These are phyloP conservation scores for Stenchaetothrips biformis DNA, from an alignment of 2,888 invertebrate species.

Conservation along the genomic window DNA sequence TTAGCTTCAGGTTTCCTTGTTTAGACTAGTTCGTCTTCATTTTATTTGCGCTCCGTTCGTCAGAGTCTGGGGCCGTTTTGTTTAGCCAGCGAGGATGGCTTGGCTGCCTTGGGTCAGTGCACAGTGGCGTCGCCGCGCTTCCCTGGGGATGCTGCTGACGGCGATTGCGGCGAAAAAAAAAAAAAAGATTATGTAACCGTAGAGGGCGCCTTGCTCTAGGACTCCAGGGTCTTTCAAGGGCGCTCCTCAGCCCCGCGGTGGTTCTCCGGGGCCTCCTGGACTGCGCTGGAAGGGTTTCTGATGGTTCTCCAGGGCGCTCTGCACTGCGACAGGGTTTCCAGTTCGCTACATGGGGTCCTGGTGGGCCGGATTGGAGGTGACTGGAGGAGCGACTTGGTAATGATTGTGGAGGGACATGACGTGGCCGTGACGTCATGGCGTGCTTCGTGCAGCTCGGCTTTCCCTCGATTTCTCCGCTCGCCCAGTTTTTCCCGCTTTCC, in stretches of 20 bases:
- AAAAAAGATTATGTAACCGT: too few species aligned
- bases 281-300: too few species aligned
- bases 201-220: too few species aligned
- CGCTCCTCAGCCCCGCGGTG: too few species aligned
- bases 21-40: neutral
- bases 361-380: neutral
- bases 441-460: neutral
- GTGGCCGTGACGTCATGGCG: neutral
- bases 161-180: too few species aligned
- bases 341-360: neutral
- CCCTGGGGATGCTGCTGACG: too few species aligned
- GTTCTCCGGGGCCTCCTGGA: too few species aligned
- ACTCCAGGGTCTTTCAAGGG: too few species aligned
- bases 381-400: neutral
- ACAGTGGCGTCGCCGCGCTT: too few species aligned
- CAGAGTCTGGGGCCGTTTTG: neutral
- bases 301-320: too few species aligned
- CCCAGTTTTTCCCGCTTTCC: neutral
- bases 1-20: neutral
- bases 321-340: too few species aligned
- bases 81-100: neutral
- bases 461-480: neutral
- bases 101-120: neutral
- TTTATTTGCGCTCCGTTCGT: neutral
- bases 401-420: neutral